Evolutionary conservation across 2,797 vertebrate species (phyloP).

Genomic region (Nannoperca obscura): DNA sequence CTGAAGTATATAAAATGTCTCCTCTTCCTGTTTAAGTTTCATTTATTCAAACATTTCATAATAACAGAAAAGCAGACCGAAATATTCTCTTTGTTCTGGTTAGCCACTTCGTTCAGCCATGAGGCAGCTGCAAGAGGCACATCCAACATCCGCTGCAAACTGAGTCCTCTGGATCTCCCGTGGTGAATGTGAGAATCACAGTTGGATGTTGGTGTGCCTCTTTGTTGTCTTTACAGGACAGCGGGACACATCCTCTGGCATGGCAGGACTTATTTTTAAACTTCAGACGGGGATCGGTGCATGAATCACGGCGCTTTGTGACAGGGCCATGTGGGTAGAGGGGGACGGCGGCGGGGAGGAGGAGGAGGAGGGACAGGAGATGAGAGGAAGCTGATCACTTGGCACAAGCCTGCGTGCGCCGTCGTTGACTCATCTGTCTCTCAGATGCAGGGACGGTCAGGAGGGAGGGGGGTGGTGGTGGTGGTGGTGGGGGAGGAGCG

Average conservation of each 20-base stretch:
- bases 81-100: background rate
- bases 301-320: slow-evolving; percentile 68
- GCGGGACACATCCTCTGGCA: slow-evolving; percentile 35
- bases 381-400: slow-evolving; percentile 62
- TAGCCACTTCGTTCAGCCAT: background rate
- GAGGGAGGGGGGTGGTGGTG: slow-evolving; percentile 10
- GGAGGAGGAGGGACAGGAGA: slow-evolving; percentile 40
- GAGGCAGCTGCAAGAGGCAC: slow-evolving; percentile 2
- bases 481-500: background rate
- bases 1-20: background rate
- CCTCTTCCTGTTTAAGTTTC: background rate
- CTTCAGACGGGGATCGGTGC: slow-evolving; percentile 46
- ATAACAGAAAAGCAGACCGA: background rate
- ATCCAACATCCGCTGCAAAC: slow-evolving; percentile 1
- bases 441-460: slow-evolving; percentile 29
- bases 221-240: slow-evolving; percentile 53
- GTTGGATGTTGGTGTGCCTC: slow-evolving; percentile 14
- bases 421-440: slow-evolving; percentile 74
- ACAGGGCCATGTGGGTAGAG: slow-evolving; percentile 48
- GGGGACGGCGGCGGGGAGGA: slow-evolving; percentile 31
- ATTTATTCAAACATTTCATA: background rate
- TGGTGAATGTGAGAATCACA: slow-evolving; percentile 32
- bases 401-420: slow-evolving; percentile 45
- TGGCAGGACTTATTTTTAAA: slow-evolving; percentile 65
- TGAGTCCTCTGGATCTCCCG: slow-evolving; percentile 2